A percentile compares a stretch with the other conserved stretches of the same genome.
Evolutionary conservation across 2,797 vertebrate genomes (phyloP).

Genomic region (Myotis myotis): DNA sequence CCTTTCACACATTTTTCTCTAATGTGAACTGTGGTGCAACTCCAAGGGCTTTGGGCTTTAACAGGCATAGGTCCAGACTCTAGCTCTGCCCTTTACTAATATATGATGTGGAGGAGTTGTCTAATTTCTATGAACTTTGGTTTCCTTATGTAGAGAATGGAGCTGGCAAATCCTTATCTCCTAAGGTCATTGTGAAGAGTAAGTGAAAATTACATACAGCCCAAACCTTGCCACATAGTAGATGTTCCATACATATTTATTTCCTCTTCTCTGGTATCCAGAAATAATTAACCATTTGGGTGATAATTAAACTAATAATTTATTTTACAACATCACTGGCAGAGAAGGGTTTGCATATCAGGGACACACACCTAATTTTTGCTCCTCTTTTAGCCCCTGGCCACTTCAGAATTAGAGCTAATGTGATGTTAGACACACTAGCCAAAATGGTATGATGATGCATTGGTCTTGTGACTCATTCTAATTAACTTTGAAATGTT

Average conservation of each 20-base stretch:
- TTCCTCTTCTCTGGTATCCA: not conserved
- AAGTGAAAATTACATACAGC: not conserved
- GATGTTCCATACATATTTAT: not conserved
- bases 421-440: not conserved
- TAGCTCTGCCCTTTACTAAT: not conserved
- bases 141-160: not conserved
- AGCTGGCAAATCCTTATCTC: not conserved
- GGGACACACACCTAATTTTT: not conserved
- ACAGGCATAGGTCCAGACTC: not conserved
- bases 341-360: not conserved
- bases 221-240: not conserved
- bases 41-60: not conserved
- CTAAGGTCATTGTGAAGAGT: not conserved
- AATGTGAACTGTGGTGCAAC: not conserved
- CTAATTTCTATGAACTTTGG: not conserved
- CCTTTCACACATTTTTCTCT: not conserved
- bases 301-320: not conserved
- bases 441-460: not conserved
- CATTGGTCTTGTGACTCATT: not conserved
- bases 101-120: not conserved
- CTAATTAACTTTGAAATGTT: conserved; percentile 55
- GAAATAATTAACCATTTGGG: not conserved
- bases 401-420: not conserved
- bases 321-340: not conserved
- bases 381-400: not conserved